Evolutionary conservation across 2,888 invertebrate genomes (phyloP).

Genomic region (Pristionchus entomophagus): DNA sequence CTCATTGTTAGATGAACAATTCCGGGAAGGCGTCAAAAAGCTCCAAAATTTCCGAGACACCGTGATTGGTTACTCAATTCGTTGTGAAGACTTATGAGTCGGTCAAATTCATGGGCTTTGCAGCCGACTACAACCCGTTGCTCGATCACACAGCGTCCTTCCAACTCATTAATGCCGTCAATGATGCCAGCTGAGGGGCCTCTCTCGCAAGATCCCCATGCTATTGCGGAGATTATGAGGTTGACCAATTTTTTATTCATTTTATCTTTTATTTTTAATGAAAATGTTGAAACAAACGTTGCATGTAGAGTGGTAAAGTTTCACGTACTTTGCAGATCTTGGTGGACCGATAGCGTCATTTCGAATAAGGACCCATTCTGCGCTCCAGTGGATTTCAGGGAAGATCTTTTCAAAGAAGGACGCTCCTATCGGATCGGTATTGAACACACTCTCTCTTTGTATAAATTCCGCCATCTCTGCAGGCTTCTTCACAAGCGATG

Average conservation of each 20-base stretch:
- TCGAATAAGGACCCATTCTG: conserved; percentile 49
- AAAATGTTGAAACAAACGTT: not conserved
- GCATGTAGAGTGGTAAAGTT: no score
- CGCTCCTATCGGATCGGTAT: not conserved
- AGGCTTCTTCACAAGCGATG: not conserved
- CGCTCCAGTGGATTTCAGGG: no score
- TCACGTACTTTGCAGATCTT: not conserved
- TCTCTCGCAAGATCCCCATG: no score
- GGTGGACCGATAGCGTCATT: conserved; percentile 49
- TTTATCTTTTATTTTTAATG: not conserved
- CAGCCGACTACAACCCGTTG: conserved; percentile 49
- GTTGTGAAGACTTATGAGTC: no score
- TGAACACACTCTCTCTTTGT: no score
- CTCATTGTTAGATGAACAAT: no score
- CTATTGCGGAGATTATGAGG: conserved; percentile 47
- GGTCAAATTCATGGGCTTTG: not conserved
- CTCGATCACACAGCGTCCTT: no score
- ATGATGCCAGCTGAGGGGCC: conserved; percentile 53
- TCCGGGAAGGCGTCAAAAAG: no score
- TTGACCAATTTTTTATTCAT: no score
- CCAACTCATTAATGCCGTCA: conserved; percentile 52
- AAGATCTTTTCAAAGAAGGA: conserved; percentile 5
- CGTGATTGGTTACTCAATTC: no score
- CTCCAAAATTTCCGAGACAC: no score
- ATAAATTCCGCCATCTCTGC: not conserved